phyloP scores from a whole-genome alignment of 2,113 vertebrate species.

The Nothocercus nigrocapillus region DNA sequence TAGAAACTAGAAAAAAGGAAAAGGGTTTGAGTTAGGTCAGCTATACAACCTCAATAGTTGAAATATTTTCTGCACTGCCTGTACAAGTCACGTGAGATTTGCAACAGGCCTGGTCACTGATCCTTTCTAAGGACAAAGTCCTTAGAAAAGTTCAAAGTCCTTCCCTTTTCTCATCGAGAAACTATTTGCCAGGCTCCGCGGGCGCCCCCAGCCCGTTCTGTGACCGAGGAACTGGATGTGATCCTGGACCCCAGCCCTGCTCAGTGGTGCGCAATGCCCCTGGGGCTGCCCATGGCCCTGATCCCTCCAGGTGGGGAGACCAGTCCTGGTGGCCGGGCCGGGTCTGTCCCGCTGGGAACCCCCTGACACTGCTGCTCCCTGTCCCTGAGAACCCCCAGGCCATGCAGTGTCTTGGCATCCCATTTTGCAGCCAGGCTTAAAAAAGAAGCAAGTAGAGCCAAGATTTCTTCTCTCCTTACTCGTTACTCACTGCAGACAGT shows the following conservation, averaged over 20 bases:
- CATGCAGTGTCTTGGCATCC: background rate
- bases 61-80: background rate
- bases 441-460: background rate
- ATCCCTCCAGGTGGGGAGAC: background rate
- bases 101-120: background rate
- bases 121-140: background rate
- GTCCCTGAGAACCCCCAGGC: background rate
- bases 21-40: background rate
- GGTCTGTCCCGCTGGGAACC: no score
- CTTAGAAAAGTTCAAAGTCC: no score
- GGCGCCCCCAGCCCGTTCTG: no score
- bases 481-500: background rate
- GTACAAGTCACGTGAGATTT: rapidly evolving
- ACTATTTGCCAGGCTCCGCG: background rate
- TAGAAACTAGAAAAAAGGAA: rapidly evolving
- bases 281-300: background rate
- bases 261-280: no score
- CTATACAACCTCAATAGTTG: background rate
- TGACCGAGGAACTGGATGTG: no score
- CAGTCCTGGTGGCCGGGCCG: background rate
- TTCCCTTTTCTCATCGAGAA: no score
- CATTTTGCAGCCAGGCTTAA: background rate
- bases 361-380: rapidly evolving
- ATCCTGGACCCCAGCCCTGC: no score
- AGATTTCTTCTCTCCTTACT: background rate